These are phyloP conservation scores for Nemotelus nigrinus DNA, from an alignment of 2,888 invertebrate species.

Conservation along the genomic window DNA sequence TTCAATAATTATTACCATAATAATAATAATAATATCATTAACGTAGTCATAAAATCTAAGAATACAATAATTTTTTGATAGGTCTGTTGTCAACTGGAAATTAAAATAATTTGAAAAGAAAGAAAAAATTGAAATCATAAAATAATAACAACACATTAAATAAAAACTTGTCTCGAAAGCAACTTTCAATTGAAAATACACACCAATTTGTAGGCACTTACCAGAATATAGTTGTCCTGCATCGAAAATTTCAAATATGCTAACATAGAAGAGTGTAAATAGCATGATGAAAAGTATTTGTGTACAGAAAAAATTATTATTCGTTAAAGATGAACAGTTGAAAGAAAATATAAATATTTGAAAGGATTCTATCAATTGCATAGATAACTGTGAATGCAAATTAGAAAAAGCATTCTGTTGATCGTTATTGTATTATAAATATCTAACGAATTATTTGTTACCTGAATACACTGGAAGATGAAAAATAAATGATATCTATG, in stretches of 20 bases:
- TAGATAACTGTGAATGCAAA: no score
- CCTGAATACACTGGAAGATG: not conserved
- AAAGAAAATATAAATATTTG: not conserved
- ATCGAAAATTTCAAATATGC: not conserved
- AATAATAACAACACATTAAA: conserved; percentile 6
- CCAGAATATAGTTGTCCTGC: not conserved
- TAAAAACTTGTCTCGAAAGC: conserved; percentile 11
- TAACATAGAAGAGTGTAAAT: conserved; percentile 35
- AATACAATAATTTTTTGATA: conserved; percentile 42
- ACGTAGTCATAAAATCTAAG: no score
- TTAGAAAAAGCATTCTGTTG: no score
- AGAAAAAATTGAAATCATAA: not conserved
- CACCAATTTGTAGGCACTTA: conserved; percentile 31
- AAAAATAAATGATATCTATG: not conserved
- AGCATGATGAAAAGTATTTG: conserved; percentile 5
- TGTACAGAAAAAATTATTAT: conserved; percentile 20
- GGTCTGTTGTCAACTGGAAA: conserved; percentile 15
- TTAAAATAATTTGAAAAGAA: conserved; percentile 1
- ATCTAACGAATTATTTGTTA: conserved; percentile 2
- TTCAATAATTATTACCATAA: conserved; percentile 20
- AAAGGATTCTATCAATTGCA: no score
- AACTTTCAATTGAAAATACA: conserved; percentile 35
- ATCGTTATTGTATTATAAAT: conserved; percentile 1
- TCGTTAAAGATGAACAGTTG: not conserved
- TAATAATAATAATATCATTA: conserved; percentile 18